Evolutionary conservation across 2,797 vertebrate species (phyloP).

Genomic region (Lepidocolaptes lacrymiger): DNA sequence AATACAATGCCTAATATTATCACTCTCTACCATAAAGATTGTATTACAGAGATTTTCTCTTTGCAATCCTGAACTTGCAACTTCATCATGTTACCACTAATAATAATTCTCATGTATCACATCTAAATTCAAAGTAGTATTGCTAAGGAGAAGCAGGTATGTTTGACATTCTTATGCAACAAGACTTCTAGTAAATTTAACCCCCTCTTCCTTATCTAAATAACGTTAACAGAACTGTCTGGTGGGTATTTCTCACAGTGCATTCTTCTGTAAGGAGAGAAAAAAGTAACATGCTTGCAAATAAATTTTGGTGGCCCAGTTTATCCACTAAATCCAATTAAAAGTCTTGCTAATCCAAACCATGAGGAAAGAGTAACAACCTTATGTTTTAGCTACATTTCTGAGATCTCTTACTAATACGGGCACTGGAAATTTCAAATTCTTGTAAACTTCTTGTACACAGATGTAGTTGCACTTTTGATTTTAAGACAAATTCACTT

Average conservation of each 20-base stretch:
- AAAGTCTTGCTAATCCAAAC: neutral
- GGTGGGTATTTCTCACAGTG: neutral
- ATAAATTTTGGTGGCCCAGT: neutral
- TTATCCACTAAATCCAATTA: neutral
- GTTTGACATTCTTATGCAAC: neutral
- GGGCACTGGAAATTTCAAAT: neutral
- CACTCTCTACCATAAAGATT: neutral
- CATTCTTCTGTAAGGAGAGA: neutral
- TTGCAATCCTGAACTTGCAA: neutral
- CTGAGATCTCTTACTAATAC: neutral
- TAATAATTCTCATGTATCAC: neutral
- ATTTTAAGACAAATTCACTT: neutral
- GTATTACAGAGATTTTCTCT: neutral
- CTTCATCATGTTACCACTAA: neutral
- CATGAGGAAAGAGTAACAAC: neutral
- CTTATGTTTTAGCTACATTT: neutral
- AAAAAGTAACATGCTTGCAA: neutral
- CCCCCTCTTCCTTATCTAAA: neutral
- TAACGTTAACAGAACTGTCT: neutral
- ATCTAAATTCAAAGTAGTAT: neutral
- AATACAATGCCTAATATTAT: neutral
- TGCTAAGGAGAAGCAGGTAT: neutral
- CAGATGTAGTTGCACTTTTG: neutral
- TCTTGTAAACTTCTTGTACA: neutral
- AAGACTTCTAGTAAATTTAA: neutral